These are phyloP conservation scores for Chironomus striatipennis DNA, from an alignment of 1,140 invertebrate species.

Conservation along the genomic window DNA sequence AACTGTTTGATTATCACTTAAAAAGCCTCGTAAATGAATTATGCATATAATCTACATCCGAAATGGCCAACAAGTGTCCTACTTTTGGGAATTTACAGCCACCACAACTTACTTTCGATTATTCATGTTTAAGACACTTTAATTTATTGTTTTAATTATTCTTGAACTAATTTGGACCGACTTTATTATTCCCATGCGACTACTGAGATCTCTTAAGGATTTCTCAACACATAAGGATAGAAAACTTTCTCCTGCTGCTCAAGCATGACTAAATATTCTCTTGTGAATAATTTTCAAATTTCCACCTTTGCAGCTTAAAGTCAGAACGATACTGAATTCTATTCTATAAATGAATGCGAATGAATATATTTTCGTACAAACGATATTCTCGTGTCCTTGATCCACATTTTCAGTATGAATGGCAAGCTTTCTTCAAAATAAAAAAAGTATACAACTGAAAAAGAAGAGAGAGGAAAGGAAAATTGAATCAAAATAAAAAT, in stretches of 20 bases:
- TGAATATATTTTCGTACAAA: not conserved
- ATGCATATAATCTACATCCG: not conserved
- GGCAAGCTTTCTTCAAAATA: not conserved
- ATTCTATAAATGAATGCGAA: constrained; percentile 5
- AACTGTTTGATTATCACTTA: no score
- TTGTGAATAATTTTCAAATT: not conserved
- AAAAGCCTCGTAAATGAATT: no score
- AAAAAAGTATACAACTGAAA: no score
- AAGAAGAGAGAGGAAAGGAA: no score
- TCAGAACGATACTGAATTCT: constrained; percentile 12
- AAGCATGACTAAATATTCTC: no score
- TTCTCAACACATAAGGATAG: no score
- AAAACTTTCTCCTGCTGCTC: no score
- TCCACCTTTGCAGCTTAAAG: not conserved
- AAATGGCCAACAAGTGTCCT: not conserved
- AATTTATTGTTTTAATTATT: not conserved
- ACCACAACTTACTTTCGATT: not conserved
- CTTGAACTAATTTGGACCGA: not conserved
- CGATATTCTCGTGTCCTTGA: not conserved
- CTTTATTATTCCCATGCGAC: no score
- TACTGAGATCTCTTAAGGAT: no score
- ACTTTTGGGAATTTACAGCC: not conserved
- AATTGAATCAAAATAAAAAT: no score
- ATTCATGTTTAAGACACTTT: not conserved
- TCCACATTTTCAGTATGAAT: not conserved